Evolutionary conservation across 2,113 vertebrate genomes (phyloP).

Genomic region (Psettodes erumei): DNA sequence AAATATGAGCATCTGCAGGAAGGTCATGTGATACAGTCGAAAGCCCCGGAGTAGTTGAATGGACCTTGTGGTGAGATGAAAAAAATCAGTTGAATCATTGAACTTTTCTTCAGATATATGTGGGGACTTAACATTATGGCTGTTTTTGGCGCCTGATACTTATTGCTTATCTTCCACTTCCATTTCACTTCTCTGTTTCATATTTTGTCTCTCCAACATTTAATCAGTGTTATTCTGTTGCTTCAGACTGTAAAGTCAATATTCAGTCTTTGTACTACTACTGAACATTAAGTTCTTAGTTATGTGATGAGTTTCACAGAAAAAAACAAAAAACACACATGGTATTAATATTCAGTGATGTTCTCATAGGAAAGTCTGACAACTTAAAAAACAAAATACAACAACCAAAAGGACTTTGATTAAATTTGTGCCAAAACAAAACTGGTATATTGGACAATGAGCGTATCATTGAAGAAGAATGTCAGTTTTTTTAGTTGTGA

Average conservation of each 20-base stretch:
- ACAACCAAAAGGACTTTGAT: not conserved
- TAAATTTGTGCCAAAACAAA: conserved; percentile 13
- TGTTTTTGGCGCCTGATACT: not conserved
- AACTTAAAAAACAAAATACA: not conserved
- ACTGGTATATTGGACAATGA: conserved; percentile 18
- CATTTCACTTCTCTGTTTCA: conserved; percentile 16
- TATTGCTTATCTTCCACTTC: not conserved
- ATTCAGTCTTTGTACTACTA: conserved; percentile 7
- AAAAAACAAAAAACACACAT: not conserved
- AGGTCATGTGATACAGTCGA: not conserved
- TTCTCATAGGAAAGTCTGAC: conserved; percentile 28
- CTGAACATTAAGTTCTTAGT: conserved; percentile 23
- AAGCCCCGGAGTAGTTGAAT: not conserved
- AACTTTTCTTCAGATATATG: not conserved
- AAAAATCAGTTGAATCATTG: not conserved
- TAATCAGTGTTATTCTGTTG: conserved; percentile 3
- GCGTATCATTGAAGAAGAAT: conserved; percentile 8
- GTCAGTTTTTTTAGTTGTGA: conserved; percentile 18
- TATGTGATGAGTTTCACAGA: conserved; percentile 15
- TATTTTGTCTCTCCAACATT: conserved; percentile 1
- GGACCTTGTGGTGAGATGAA: conserved; percentile 1
- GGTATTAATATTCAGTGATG: conserved; percentile 32
- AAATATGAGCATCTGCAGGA: not conserved
- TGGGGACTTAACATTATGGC: not conserved
- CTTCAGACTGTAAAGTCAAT: conserved; percentile 20